Evolutionary conservation across 1,140 invertebrate genomes (phyloP).

Genomic region (Rhagoletis pomonella): DNA sequence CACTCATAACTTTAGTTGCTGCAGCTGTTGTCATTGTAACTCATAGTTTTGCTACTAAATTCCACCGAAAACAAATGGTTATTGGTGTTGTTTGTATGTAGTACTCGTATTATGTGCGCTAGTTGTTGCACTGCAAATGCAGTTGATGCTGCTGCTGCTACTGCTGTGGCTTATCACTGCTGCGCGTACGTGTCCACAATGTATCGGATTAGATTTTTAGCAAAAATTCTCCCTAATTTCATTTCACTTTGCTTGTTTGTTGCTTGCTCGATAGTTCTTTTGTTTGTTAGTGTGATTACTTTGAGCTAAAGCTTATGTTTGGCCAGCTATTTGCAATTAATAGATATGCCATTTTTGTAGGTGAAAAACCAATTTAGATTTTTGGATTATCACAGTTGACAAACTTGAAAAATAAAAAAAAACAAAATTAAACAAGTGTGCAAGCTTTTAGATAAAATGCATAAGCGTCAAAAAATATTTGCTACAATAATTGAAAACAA

Average conservation of each 20-base stretch:
- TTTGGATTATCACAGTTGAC: constrained; percentile 13
- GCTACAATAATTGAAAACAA: not conserved
- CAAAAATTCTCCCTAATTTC: constrained; percentile 27
- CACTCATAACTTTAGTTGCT: not conserved
- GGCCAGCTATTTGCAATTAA: constrained; percentile 37
- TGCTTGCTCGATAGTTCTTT: not conserved
- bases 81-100: not conserved
- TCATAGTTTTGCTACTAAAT: constrained; percentile 27
- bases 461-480: not conserved
- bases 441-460: not conserved
- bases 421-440: not conserved
- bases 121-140: not conserved
- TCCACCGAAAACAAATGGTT: not conserved
- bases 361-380: constrained; percentile 48
- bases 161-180: constrained; percentile 5
- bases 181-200: constrained; percentile 39
- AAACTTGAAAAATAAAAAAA: not conserved
- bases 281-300: constrained; percentile 37
- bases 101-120: not conserved
- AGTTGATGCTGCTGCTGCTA: not conserved
- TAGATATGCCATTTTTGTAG: constrained; percentile 44
- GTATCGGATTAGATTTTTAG: constrained; percentile 42
- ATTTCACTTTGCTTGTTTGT: constrained; percentile 35
- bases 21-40: constrained; percentile 31
- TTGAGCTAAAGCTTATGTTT: constrained; percentile 40